Percentiles rank a stretch among this genome's conserved stretches.
These are phyloP conservation scores for Strongylocentrotus purpuratus DNA, from an alignment of 35 echinoderm and acorn worm genomes.

Conservation along the genomic window DNA sequence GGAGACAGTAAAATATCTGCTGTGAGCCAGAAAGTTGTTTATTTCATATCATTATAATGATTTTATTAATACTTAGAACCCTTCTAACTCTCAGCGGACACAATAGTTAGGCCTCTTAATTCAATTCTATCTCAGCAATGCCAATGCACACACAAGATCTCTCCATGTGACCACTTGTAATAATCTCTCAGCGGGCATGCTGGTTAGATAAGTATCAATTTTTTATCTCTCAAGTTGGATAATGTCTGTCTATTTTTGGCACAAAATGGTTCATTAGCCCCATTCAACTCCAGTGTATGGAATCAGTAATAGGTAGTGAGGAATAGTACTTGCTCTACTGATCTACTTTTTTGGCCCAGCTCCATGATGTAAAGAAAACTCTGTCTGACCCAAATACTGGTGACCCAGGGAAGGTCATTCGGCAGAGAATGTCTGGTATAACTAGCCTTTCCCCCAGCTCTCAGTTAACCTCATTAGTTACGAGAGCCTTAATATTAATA, in stretches of 20 bases:
- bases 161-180: background rate
- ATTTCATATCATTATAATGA: too few species aligned
- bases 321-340: background rate
- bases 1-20: too few species aligned
- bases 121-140: too few species aligned
- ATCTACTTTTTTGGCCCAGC: background rate
- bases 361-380: background rate
- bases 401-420: background rate
- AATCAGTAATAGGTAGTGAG: background rate
- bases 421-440: background rate
- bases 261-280: background rate
- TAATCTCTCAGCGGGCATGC: background rate
- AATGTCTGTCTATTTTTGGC: background rate
- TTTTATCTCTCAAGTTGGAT: background rate
- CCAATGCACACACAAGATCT: background rate
- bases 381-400: background rate
- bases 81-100: too few species aligned
- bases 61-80: too few species aligned
- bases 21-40: too few species aligned
- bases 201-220: background rate
- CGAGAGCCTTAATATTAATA: too few species aligned
- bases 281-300: background rate
- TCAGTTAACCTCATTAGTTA: background rate
- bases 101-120: too few species aligned
- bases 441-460: background rate